Conservation (phyloP, 2,797 vertebrate species). For the Kryptopterus vitreolus region DNA sequence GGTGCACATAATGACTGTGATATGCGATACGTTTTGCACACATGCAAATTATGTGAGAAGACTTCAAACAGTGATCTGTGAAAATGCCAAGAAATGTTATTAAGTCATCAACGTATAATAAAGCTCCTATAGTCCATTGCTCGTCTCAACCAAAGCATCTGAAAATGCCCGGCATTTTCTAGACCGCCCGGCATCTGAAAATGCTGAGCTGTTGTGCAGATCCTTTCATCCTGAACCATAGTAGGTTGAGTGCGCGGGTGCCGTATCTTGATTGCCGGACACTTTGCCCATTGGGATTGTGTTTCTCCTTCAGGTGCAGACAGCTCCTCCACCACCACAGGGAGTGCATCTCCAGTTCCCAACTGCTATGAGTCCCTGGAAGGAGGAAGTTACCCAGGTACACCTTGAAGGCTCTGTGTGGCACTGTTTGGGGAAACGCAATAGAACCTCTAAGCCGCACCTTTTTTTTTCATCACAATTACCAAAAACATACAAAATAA, state of each 20-base stretch:
- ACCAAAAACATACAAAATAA: no score
- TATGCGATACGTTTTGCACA: no score
- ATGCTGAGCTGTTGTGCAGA: no score
- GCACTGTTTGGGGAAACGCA: no score
- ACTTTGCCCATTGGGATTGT: background rate
- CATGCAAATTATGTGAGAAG: no score
- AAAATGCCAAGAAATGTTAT: background rate
- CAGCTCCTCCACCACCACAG: constrained; percentile 90
- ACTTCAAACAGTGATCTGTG: background rate
- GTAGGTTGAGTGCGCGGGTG: background rate
- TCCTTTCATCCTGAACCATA: no score
- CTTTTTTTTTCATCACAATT: background rate
- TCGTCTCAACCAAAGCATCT: background rate
- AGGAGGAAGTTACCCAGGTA: constrained; percentile 89
- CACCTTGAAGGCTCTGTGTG: background rate
- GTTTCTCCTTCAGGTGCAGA: constrained; percentile 78
- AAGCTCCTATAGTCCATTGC: background rate
- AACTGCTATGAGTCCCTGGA: constrained; percentile 92
- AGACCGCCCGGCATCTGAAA: no score
- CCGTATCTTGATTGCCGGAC: background rate
- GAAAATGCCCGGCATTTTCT: no score
- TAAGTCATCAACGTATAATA: background rate
- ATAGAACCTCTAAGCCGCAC: no score
- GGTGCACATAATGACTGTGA: no score
- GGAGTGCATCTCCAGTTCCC: constrained; percentile 88